Evolutionary conservation across 2,797 vertebrate genomes (phyloP).

Genomic region (Myotis planiceps): DNA sequence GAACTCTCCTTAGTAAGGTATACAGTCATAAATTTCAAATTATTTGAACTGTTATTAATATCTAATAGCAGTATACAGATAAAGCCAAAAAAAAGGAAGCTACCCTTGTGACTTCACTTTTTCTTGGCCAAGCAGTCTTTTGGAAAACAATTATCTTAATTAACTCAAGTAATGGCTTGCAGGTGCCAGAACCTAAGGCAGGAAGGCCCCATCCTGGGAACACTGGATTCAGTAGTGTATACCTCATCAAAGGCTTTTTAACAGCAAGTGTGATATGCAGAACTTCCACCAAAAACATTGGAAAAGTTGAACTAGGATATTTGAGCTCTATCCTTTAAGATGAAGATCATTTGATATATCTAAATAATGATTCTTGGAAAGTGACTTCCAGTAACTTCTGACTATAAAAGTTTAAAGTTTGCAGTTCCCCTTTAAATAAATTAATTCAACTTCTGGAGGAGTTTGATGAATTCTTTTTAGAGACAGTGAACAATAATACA

Average conservation of each 20-base stretch:
- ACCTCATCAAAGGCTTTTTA: background rate
- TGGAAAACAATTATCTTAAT: constrained; percentile 64
- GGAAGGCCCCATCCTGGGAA: background rate
- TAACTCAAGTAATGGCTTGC: constrained; percentile 36
- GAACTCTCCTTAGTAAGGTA: background rate
- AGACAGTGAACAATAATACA: background rate
- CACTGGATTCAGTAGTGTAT: background rate
- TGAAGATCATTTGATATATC: background rate
- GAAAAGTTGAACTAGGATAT: background rate
- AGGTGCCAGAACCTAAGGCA: background rate
- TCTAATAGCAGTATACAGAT: background rate
- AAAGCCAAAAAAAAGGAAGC: background rate
- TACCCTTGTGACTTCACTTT: background rate
- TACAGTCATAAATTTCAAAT: constrained; percentile 10
- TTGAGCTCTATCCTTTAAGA: background rate
- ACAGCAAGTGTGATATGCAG: background rate
- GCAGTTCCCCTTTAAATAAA: background rate
- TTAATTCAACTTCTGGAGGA: background rate
- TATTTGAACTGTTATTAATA: constrained; percentile 56
- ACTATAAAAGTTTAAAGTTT: background rate
- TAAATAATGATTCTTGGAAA: background rate
- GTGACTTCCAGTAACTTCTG: background rate
- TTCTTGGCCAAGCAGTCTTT: background rate
- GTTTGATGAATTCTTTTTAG: background rate
- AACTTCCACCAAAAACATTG: background rate